Percentiles rank a stretch among this genome's conserved stretches.
Evolutionary conservation across 2,888 invertebrate genomes (phyloP).

Genomic region (Caenorhabditis sp.): DNA sequence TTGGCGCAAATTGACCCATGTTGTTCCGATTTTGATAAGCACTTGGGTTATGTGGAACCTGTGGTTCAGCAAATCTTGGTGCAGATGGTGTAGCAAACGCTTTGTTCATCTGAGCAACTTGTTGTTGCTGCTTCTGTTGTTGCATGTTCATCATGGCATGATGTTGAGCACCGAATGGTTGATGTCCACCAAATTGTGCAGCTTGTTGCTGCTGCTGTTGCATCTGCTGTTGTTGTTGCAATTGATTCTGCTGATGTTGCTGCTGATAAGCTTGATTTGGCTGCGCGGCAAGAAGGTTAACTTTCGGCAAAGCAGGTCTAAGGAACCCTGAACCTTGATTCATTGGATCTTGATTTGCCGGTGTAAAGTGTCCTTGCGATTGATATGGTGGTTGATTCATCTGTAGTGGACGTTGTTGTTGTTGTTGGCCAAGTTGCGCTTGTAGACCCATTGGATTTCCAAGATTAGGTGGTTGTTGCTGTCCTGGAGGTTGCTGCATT

Average conservation of each 20-base stretch:
- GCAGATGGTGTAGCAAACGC: neutral
- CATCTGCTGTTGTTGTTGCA: constrained; percentile 11
- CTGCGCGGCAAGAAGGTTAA: neutral
- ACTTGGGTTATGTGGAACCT: neutral
- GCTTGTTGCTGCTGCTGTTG: constrained; percentile 15
- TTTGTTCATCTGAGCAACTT: neutral
- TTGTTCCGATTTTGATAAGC: neutral
- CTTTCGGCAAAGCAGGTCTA: neutral
- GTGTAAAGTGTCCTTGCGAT: constrained; percentile 3
- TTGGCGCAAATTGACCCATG: constrained; percentile 1
- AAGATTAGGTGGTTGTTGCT: neutral
- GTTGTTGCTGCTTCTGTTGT: constrained; percentile 13
- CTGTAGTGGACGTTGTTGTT: neutral
- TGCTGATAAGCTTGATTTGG: constrained; percentile 8
- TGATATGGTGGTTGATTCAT: neutral
- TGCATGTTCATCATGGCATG: constrained; percentile 20
- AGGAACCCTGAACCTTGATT: neutral
- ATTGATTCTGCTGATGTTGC: constrained; percentile 24
- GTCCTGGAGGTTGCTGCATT: neutral
- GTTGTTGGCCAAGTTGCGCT: neutral
- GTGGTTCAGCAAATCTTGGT: constrained; percentile 7
- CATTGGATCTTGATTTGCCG: neutral
- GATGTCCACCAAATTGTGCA: neutral
- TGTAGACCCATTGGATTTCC: neutral
- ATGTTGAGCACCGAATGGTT: constrained; percentile 6